Conservation (phyloP, 2,888 invertebrate genomes). For the Mylabris sibirica region DNA sequence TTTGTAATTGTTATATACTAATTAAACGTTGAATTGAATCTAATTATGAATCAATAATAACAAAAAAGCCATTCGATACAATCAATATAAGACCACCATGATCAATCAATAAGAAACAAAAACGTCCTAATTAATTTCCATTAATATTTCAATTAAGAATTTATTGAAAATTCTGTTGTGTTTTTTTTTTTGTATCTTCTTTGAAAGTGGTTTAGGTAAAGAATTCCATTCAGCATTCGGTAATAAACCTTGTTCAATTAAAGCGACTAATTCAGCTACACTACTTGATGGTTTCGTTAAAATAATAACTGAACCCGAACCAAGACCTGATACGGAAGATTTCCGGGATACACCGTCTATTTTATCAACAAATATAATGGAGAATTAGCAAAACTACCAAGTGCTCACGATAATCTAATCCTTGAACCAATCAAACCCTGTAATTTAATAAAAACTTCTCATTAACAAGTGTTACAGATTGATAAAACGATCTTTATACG, state of each 20-base stretch:
- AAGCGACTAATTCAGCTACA: conserved; percentile 90
- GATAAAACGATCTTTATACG: no score
- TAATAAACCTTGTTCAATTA: conserved; percentile 84
- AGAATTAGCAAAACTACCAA: conserved; percentile 93
- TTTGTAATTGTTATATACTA: conserved; percentile 66
- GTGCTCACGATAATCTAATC: conserved; percentile 88
- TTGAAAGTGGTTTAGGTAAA: conserved; percentile 53
- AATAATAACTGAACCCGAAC: conserved; percentile 87
- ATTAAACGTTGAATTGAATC: no score
- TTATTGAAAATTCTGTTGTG: conserved; percentile 52
- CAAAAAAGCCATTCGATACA: no score
- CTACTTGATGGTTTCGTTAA: conserved; percentile 93
- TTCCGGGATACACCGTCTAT: conserved; percentile 66
- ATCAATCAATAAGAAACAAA: conserved; percentile 63
- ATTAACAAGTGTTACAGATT: no score
- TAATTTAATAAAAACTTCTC: conserved; percentile 18
- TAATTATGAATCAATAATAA: no score
- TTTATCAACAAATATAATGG: conserved; percentile 84
- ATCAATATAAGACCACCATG: conserved; percentile 66
- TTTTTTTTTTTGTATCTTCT: conserved; percentile 41
- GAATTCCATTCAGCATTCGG: conserved; percentile 85
- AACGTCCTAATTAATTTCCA: conserved; percentile 65
- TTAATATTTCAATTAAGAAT: conserved; percentile 64
- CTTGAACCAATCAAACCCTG: conserved; percentile 87
- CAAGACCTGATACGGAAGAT: conserved; percentile 75